These are phyloP conservation scores for Aldrovandia affinis DNA, from an alignment of 2,797 vertebrate species.

Conservation along the genomic window DNA sequence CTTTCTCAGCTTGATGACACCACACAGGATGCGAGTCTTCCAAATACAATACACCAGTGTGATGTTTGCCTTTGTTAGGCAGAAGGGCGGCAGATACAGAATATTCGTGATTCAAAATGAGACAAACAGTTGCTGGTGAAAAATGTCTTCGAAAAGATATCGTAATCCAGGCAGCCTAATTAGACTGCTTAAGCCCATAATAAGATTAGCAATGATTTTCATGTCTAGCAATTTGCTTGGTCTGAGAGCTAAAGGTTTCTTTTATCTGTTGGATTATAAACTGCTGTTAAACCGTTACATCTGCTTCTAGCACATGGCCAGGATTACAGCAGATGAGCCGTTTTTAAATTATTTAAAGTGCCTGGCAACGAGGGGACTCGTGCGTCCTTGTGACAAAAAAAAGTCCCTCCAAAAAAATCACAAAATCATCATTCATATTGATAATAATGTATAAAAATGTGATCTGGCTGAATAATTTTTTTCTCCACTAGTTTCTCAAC, in stretches of 20 bases:
- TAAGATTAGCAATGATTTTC: constrained; percentile 77
- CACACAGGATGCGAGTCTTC: neutral
- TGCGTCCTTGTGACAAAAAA: neutral
- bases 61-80: neutral
- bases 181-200: constrained; percentile 73
- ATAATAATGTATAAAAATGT: neutral
- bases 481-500: neutral
- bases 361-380: neutral
- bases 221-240: constrained; percentile 70
- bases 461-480: neutral
- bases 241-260: constrained; percentile 60
- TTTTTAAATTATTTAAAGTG: constrained; percentile 23
- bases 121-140: neutral
- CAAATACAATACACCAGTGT: neutral
- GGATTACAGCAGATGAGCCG: constrained; percentile 61
- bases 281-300: constrained; percentile 64
- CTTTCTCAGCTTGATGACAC: neutral
- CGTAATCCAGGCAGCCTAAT: constrained; percentile 73
- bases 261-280: constrained; percentile 70
- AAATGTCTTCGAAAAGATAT: constrained; percentile 38
- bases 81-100: neutral
- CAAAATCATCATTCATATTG: neutral
- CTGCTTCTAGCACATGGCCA: constrained; percentile 64
- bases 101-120: neutral
- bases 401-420: neutral